Percentiles rank a stretch among this genome's conserved stretches.
Conservation (phyloP, 2,113 vertebrate species). For the Oxyruncus cristatus region DNA sequence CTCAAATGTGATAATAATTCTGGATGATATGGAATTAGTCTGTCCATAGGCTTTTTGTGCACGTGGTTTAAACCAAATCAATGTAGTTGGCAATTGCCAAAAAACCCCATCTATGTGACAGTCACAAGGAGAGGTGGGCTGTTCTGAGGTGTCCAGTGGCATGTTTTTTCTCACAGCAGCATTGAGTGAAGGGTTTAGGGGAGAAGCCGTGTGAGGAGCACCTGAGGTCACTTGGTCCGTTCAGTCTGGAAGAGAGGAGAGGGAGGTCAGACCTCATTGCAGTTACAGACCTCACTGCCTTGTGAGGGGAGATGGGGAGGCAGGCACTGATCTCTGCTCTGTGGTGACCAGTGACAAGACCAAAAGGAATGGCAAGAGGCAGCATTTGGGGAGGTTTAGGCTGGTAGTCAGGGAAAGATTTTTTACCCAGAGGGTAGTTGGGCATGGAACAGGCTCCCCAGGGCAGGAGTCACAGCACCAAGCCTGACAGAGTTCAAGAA, state of each 20-base stretch:
- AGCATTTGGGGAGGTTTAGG: background rate
- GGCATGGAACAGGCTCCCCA: background rate
- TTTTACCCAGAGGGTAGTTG: background rate
- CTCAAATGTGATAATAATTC: background rate
- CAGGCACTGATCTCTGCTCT: background rate
- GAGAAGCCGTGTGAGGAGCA: background rate
- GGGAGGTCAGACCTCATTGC: background rate
- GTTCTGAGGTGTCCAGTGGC: background rate
- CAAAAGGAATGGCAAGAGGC: background rate
- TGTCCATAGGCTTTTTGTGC: background rate
- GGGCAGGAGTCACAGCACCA: background rate
- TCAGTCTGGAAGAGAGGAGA: background rate
- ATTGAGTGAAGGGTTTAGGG: background rate
- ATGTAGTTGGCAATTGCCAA: background rate
- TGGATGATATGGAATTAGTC: background rate
- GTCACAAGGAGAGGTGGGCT: background rate
- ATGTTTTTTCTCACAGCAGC: background rate
- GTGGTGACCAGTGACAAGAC: background rate
- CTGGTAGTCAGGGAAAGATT: background rate
- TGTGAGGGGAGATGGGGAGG: background rate
- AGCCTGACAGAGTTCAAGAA: background rate
- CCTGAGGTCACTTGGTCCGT: background rate
- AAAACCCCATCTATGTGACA: fast-evolving
- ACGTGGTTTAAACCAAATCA: background rate
- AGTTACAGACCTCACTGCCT: no score